Evolutionary conservation across 2,113 vertebrate genomes (phyloP).

Genomic region (Tamias sibiricus): DNA sequence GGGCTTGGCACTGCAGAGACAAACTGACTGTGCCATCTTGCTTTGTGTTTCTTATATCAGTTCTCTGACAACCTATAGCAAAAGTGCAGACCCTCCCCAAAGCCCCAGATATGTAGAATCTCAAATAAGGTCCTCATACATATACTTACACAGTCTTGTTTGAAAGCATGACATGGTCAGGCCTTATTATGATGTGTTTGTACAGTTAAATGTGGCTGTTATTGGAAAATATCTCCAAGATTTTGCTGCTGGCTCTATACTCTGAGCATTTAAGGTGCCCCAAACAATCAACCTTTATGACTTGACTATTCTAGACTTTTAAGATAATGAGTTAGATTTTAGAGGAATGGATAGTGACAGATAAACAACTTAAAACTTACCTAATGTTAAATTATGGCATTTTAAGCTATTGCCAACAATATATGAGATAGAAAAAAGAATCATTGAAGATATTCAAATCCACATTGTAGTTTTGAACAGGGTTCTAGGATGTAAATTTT

Average conservation of each 20-base stretch:
- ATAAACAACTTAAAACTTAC: slow-evolving; percentile 21
- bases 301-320: slow-evolving; percentile 43
- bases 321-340: neutral
- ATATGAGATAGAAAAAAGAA: neutral
- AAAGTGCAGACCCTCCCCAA: neutral
- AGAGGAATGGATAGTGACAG: neutral
- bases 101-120: neutral
- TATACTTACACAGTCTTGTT: neutral
- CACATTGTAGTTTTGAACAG: neutral
- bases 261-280: neutral
- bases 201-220: neutral
- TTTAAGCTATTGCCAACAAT: slow-evolving; percentile 41
- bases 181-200: neutral
- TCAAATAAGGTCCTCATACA: neutral
- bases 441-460: neutral
- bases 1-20: neutral
- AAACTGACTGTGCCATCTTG: accelerated
- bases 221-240: neutral
- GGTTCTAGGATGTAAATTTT: neutral
- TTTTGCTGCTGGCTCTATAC: neutral
- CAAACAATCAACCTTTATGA: neutral
- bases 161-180: neutral
- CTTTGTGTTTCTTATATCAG: neutral
- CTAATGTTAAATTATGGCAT: neutral
- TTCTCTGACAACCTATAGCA: neutral